Evolutionary conservation across 1,140 invertebrate genomes (phyloP).

Genomic region (Hirudo medicinalis): DNA sequence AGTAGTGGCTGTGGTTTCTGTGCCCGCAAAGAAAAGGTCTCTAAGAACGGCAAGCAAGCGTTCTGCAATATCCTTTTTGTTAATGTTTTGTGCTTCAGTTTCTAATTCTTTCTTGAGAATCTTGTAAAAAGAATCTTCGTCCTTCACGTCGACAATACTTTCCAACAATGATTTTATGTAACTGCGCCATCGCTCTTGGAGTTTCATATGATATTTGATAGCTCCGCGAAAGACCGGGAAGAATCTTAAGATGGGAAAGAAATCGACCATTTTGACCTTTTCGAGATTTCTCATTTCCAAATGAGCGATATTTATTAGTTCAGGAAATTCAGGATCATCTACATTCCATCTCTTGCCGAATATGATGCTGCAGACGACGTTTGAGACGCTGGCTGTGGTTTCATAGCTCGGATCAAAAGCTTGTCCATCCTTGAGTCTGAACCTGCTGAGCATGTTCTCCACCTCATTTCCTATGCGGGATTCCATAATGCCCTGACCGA

Average conservation of each 20-base stretch:
- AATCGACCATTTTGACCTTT: background rate
- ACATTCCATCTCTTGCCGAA: background rate
- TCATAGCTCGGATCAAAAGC: too few relatives aligned
- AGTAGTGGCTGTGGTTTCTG: conserved; percentile 35
- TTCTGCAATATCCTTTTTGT: background rate
- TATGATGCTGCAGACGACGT: background rate
- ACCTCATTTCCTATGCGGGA: background rate
- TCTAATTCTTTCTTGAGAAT: too few relatives aligned
- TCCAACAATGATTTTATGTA: background rate
- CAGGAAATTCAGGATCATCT: background rate
- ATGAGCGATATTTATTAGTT: too few relatives aligned
- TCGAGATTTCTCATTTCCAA: background rate
- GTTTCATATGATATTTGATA: background rate
- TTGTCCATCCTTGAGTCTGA: too few relatives aligned
- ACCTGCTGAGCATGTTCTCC: background rate
- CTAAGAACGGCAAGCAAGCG: background rate
- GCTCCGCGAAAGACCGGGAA: background rate
- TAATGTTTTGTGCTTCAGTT: too few relatives aligned
- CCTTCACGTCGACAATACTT: too few relatives aligned
- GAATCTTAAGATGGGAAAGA: background rate
- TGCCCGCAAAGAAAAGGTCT: conserved; percentile 33
- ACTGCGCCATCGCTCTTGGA: background rate
- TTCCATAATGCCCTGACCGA: conserved; percentile 8
- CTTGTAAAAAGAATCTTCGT: too few relatives aligned
- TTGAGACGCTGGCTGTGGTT: background rate